Conservation (phyloP, 2,797 vertebrate genomes). For the Acanthornis magna region DNA sequence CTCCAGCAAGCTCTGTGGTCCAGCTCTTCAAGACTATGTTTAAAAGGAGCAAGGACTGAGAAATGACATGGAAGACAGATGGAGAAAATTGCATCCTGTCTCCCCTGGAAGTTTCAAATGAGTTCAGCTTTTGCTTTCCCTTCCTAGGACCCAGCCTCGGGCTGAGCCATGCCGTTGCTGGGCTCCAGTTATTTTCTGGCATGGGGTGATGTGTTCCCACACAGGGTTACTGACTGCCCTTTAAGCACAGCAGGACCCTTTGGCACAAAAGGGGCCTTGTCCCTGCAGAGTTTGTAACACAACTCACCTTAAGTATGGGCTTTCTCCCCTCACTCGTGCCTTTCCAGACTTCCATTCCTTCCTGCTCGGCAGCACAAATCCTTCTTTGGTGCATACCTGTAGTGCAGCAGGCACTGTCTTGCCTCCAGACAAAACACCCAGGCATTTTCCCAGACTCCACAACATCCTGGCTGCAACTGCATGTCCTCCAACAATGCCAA, state of each 20-base stretch:
- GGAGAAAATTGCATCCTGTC: neutral
- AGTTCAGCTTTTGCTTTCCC: neutral
- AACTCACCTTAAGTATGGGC: neutral
- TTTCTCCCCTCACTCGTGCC: neutral
- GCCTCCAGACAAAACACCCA: neutral
- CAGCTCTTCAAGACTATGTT: neutral
- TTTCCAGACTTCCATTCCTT: neutral
- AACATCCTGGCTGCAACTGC: neutral
- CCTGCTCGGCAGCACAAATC: neutral
- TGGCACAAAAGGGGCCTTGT: neutral
- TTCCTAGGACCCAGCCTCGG: accelerated
- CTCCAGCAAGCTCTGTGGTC: neutral
- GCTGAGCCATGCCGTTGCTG: neutral
- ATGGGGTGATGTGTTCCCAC: neutral
- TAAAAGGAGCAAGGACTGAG: neutral
- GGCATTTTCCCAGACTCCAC: neutral
- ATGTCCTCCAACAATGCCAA: neutral
- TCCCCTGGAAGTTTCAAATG: neutral
- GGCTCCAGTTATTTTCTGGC: neutral
- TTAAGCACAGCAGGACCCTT: neutral
- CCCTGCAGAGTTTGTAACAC: neutral
- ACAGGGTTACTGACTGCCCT: accelerated
- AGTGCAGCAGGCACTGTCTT: neutral
- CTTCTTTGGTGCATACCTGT: neutral
- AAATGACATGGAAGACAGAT: neutral